A percentile compares a stretch with the other conserved stretches of the same genome.
phyloP scores from a whole-genome alignment of 2,113 vertebrate species.

The Accipiter virgatus region DNA sequence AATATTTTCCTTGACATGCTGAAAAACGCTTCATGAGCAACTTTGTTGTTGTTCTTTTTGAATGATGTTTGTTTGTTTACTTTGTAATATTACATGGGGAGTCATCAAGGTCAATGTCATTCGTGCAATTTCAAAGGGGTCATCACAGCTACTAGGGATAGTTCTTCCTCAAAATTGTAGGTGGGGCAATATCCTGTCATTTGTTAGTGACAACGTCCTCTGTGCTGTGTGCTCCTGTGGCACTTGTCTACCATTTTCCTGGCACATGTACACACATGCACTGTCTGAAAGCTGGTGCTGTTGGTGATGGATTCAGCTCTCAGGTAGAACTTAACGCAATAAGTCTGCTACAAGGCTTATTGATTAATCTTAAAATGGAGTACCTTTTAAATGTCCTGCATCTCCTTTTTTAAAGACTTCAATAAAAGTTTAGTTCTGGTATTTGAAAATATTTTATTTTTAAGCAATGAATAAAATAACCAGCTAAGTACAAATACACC shows the following conservation, averaged over 20 bases:
- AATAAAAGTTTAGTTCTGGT: background rate
- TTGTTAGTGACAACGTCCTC: background rate
- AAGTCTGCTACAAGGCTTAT: background rate
- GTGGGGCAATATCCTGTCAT: background rate
- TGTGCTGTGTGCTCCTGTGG: background rate
- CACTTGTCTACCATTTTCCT: background rate
- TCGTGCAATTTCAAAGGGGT: background rate
- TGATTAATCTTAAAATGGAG: background rate
- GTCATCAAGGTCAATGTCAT: background rate
- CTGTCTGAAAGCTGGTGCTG: background rate
- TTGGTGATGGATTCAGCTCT: background rate
- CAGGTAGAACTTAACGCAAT: background rate
- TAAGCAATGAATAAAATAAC: background rate
- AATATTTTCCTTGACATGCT: background rate
- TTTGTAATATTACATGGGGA: background rate
- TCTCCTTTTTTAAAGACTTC: background rate
- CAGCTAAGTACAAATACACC: background rate
- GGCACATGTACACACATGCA: background rate
- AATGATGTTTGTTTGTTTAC: background rate
- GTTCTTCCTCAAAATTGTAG: background rate
- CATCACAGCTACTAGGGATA: background rate
- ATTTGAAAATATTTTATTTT: background rate
- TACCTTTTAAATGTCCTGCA: background rate
- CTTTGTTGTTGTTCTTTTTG: background rate
- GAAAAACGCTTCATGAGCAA: background rate